Evolutionary conservation across 2,113 vertebrate genomes (phyloP).

Genomic region (Vulpes lagopus): DNA sequence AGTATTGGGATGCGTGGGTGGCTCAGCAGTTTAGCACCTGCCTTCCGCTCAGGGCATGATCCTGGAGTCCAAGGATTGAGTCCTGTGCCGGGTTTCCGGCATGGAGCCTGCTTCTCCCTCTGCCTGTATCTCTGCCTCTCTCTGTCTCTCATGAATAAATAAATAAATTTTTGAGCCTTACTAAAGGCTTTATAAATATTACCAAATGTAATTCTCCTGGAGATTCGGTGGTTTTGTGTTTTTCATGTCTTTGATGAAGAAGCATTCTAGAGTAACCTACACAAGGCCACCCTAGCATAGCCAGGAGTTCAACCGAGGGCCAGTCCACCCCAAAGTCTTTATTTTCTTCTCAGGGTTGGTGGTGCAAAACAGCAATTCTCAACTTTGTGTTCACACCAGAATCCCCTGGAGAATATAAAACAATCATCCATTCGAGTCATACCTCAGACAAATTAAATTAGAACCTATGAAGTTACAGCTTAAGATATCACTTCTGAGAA

Average conservation of each 20-base stretch:
- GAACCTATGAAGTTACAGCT: background rate
- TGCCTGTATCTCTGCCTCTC: too few species aligned
- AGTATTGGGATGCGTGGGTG: background rate
- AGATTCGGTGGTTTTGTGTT: background rate
- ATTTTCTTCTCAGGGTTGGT: background rate
- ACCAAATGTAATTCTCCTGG: background rate
- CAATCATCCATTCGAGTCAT: background rate
- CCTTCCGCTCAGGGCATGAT: too few species aligned
- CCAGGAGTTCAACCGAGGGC: background rate
- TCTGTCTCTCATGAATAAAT: too few species aligned
- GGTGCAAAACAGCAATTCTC: background rate
- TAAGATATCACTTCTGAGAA: background rate
- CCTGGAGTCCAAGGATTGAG: too few species aligned
- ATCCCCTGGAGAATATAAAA: background rate
- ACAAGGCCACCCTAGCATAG: background rate
- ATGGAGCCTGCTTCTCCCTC: too few species aligned
- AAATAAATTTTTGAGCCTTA: background rate
- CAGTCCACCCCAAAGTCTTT: background rate
- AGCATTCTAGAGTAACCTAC: background rate
- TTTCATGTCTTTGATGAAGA: background rate
- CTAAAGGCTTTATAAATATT: background rate
- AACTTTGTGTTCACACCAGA: background rate
- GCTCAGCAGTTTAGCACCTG: too few species aligned
- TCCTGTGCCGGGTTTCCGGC: too few species aligned
- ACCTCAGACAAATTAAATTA: conserved; percentile 37